Evolutionary conservation across 2,888 invertebrate genomes (phyloP), one percentile per base, ranked within the genome.

Genomic region (Phaedon cochleariae): DNA sequence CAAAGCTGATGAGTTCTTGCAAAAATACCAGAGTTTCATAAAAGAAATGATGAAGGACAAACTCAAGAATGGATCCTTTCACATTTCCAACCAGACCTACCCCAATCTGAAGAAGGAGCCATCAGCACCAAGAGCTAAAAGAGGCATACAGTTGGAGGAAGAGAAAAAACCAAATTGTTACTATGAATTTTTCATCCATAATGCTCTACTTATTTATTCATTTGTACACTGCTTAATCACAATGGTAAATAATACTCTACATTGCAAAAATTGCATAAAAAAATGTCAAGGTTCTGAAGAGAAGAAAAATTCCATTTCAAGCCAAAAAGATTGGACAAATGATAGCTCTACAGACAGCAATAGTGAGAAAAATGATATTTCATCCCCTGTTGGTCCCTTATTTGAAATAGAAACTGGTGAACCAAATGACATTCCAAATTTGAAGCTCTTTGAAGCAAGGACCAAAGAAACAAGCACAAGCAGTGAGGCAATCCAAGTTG

Each of bases 181-280:
- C 52, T 69, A 74, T 26, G 65, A 74, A 54, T 68, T 70, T 15
- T 77, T 79, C 34, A 65, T 80, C 61, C 71, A 76, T 69, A 76
- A 81, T 64, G 74, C 79, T 20, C 69, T 82, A 67, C 66, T 82
- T 17, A 60, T 80, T 15, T 79, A 77, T 62, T 79, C 81, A 3
- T 82, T 81, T 63, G 46, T 78, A 18, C 80, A 81, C 60, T 80
- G 79, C 57, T 70, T 80, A 22, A 65, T 80, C 49, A 73, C 77
- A 6, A 61, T 82, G n/a, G 60, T 81, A n/a, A 75, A 72, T 41
- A 69, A 71, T 12, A 69, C 74, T 9, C 57, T 75, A n/a, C 65
- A 75, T 15, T 76, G 77, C 59, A 73, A 74, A 68, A 66, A 71
- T 34, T 74, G 73, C 55, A 59, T 67, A 26, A 46, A 51, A 55